Conservation (phyloP, 2,888 invertebrate species). For the Bimastos eiseni region DNA sequence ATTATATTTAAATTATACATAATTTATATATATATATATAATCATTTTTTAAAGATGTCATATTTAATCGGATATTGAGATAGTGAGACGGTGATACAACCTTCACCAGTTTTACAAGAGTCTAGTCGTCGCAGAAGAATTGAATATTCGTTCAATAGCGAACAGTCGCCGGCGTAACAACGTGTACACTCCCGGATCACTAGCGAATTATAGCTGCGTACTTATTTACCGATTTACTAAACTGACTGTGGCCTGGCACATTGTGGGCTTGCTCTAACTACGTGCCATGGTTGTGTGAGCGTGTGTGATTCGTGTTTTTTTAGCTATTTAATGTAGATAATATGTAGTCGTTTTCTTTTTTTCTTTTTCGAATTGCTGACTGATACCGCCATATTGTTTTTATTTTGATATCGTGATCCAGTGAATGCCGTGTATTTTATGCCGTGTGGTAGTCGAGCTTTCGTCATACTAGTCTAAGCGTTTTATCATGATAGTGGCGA, state of each 20-base stretch:
- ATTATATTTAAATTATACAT: not conserved
- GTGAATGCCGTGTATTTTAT: not conserved
- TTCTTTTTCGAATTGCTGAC: not conserved
- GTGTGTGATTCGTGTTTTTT: constrained; percentile 5
- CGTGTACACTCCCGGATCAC: not conserved
- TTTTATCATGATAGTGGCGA: constrained; percentile 3
- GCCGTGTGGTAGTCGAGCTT: constrained; percentile 18
- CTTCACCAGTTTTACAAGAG: not conserved
- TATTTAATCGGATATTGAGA: not conserved
- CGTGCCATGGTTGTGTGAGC: not conserved
- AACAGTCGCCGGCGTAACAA: not conserved
- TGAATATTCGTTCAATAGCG: not conserved
- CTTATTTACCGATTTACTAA: not conserved
- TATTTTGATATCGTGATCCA: constrained; percentile 18
- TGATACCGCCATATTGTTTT: not conserved
- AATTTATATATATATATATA: too few relatives aligned
- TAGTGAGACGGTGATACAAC: not conserved
- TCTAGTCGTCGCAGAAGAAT: not conserved
- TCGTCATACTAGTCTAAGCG: not conserved
- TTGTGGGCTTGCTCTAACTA: not conserved
- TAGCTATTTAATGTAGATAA: not conserved
- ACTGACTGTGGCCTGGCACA: constrained; percentile 13
- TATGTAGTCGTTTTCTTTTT: not conserved
- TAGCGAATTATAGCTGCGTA: not conserved
- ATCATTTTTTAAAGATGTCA: not conserved